Evolutionary conservation across 2,888 invertebrate genomes (phyloP).

Genomic region (Plusia festucae): DNA sequence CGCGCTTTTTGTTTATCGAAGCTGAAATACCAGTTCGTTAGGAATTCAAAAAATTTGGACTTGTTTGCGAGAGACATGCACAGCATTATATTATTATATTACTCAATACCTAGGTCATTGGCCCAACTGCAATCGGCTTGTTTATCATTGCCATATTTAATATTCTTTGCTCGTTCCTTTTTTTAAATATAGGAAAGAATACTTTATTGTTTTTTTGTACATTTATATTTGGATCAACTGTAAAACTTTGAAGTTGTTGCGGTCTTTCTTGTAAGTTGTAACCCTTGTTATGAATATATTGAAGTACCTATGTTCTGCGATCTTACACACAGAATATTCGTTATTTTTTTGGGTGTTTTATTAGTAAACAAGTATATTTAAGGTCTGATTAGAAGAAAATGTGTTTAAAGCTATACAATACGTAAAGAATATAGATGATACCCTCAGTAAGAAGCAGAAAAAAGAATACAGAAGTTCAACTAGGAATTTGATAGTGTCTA

Average conservation of each 20-base stretch:
- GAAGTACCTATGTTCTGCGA: background rate
- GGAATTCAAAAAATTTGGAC: constrained; percentile 66
- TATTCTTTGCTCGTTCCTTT: constrained; percentile 40
- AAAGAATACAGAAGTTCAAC: no score
- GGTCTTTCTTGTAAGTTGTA: no score
- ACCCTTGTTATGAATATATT: no score
- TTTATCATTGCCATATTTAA: constrained; percentile 47
- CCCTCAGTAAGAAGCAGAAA: no score
- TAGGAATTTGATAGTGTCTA: no score
- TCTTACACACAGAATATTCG: background rate
- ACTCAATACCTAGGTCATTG: constrained; percentile 64
- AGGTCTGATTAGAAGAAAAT: constrained; percentile 10
- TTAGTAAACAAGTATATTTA: constrained; percentile 24
- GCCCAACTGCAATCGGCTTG: constrained; percentile 57
- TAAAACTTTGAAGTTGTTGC: background rate
- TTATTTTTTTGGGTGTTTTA: constrained; percentile 16
- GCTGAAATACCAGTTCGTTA: constrained; percentile 52
- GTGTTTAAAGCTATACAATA: background rate
- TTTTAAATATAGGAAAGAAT: constrained; percentile 18
- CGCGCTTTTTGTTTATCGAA: constrained; percentile 40
- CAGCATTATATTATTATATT: constrained; percentile 58
- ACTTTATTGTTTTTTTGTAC: constrained; percentile 14
- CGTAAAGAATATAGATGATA: background rate
- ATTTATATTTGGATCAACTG: background rate
- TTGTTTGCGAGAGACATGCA: constrained; percentile 51